Base-by-base conservation (phyloP, 2,113 vertebrate species). In the Cyanoliseus patagonus region DNA sequence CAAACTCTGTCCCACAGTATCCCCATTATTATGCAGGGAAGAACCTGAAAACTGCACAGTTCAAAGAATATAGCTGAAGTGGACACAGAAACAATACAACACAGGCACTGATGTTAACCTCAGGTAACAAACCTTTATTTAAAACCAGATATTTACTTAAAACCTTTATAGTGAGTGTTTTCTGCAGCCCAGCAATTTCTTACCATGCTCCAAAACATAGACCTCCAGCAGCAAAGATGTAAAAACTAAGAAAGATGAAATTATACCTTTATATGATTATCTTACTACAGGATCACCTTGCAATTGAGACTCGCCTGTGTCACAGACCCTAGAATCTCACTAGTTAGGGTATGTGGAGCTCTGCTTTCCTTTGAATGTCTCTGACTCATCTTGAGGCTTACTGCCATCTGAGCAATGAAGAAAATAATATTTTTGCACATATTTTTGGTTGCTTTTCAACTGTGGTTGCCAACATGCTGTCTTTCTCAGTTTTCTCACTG, bases 291-390 rank as follows among this genome's bases (percentile, higher is more conserved):
- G 28, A 47, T 59, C n/a, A 27, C 46, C 41, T 41, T 41, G 47
- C 6, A 64, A 1, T 1, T 33, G 31, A 74, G 41, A 27, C 1
- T 33, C 22, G 18, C 13, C 8, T 20, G 13, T 19, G 4, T 0
- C 46, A 16, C 73, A 86, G 9, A 39, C 16, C 28, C 73, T 22
- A 18, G 46, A 78, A 28, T 49, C 28, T 69, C 52, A 2, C 6
- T 7, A 11, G 15, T 9, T 2, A 1, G 13, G 27, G 17, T 28
- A 28, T 22, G 39, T 53, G n/a, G 64, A 80, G 25, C 39, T 88
- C 35, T 64, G 42, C 55, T 77, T 42, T 49, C 70, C 49, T 68
- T 23, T 27, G 13, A 44, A 2, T 24, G 24, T 42, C 14, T 46
- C 53, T 68, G 33, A 35, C 49, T 84, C 51, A 66, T n/a, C n/a